Percentiles rank a stretch among this genome's conserved stretches.
Conservation (phyloP, 2,888 invertebrate species). For the Xestia ashworthii region DNA sequence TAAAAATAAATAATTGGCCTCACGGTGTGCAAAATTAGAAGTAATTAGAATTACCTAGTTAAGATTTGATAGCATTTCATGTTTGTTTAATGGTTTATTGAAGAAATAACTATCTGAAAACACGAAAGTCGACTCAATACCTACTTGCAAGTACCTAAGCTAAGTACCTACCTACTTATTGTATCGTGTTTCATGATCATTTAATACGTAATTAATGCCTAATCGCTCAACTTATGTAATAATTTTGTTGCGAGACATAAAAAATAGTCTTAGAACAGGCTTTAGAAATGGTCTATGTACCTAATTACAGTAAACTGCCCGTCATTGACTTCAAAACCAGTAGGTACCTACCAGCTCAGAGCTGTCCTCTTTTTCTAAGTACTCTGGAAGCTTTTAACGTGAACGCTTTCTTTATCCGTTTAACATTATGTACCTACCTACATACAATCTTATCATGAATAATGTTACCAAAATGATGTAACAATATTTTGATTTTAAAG, state of each 20-base stretch:
- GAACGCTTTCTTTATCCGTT: too few relatives aligned
- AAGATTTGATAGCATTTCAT: background rate
- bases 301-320: background rate
- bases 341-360: too few relatives aligned
- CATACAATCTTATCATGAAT: too few relatives aligned
- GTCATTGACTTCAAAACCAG: background rate
- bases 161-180: background rate
- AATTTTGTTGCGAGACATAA: background rate
- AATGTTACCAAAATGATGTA: background rate
- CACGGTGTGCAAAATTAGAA: slow-evolving; percentile 9
- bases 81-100: background rate
- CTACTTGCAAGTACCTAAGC: background rate
- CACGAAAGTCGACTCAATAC: slow-evolving; percentile 2
- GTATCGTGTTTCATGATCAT: slow-evolving; percentile 1
- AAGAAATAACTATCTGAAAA: background rate
- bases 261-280: background rate
- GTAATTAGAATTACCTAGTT: background rate
- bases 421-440: too few relatives aligned
- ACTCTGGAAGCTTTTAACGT: too few relatives aligned
- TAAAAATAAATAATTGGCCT: slow-evolving; percentile 23
- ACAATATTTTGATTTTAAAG: background rate
- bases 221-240: background rate
- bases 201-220: background rate
- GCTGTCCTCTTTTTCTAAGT: background rate
- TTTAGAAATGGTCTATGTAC: background rate